Evolutionary conservation across 1,140 invertebrate genomes (phyloP), one percentile per base, ranked within the genome.

Genomic region (Acromyrmex charruanus): DNA sequence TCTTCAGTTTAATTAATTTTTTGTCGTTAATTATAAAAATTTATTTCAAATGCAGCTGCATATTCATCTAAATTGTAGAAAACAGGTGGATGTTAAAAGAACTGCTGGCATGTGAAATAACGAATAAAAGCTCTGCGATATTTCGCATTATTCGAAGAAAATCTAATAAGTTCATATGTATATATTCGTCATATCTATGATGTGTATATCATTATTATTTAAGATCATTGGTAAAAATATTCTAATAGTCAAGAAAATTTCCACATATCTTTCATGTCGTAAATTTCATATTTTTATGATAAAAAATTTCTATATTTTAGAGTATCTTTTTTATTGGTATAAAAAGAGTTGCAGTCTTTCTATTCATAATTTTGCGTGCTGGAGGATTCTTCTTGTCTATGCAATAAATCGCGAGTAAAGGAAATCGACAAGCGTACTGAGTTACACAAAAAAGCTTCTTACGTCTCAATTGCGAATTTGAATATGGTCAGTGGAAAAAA

Each of bases 21-120:
- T 35, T 75, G n/a, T 63, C 10, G 12, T 44, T 39, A 71, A 81
- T 55, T 44, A 39, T 28, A 7, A 35, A 82, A 82, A 75, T 75
- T 74, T n/a, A 63, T 75, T 63, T 84, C 28, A 59, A 49, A 49
- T 51, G 44, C n/a, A 14, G 49, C 39, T 44, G 39, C 63, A 39
- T 59, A 82, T 44, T 44, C 39, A 69, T 81, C 51, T 55, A 31
- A 44, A 18, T 28, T 28, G n/a, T 28, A 51, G 69, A 28, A 49
- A 82, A 74, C 55, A 21, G n/a, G 25, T 12, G 35, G 25, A 18
- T 25, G 14, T 82, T 74, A 59, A 74, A 82, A 82, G 53, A 44
- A 49, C 49, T 39, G 39, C 7, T 59, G 18, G 21, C 31, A 74
- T 28, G 55, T 84, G 39, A 84, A 75, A 75, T 75, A 2, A 14